Base-by-base conservation (phyloP, 2,113 vertebrate genomes). In the Petrocephalus zakoni region DNA sequence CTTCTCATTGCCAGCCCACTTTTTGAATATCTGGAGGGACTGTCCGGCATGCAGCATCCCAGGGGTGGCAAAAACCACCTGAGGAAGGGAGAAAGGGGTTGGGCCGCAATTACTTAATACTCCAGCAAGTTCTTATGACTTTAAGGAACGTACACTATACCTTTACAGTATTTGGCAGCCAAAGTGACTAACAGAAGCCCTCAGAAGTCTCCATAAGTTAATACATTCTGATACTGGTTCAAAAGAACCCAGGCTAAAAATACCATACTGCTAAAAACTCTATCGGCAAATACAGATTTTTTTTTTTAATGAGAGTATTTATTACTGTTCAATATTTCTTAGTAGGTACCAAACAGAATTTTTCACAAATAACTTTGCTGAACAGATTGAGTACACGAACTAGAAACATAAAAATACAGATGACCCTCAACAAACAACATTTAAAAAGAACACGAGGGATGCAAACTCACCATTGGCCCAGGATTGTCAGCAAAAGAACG, bases 41-140 rank as follows among this genome's bases (percentile, higher is more conserved):
- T 99, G 98, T 4, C 98, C 98, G 0, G 98, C 98, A 0, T 99
- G 98, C 47, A 99, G 95, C 98, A 99, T 99, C 0, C 98, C 98
- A 0, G 98, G 98, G 0, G 98, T 99, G 37, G 98, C 98, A 91
- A 99, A 99, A 82, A 99, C 98, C 85, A 99, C 98, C 98, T 99
- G 84, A 0, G 29, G 72, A 8, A 0, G 56, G 11, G 87, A 9
- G 85, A 3, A 13, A 10, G 22, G 49, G 11, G 13, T 49, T 3
- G 0, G n/a, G 13, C 15, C 37, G n/a, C 46, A 2, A 47, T 83
- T 49, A 49, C 81, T 21, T 21, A 49, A 15, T 22, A 83, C 21
- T 37, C 21, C 46, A 83, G 37, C 81, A 49, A 4, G 13, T 34
- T 34, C 15, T 25, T 25, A 64, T 64, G n/a, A 64, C 61, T 29